Conservation (phyloP, 2,888 invertebrate species). For the Drosophila fulvimacula region DNA sequence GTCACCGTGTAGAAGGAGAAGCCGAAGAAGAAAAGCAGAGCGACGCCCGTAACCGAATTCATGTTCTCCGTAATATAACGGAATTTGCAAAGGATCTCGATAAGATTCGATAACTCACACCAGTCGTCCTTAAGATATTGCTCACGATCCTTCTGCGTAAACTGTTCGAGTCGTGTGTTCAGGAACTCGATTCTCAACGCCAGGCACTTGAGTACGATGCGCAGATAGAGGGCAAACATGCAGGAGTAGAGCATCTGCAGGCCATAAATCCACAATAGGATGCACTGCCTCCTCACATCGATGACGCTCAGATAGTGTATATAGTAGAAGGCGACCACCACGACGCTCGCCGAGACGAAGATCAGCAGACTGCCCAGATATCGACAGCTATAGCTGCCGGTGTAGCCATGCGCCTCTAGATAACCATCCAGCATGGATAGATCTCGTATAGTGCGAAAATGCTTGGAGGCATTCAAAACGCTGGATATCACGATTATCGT, state of each 20-base stretch:
- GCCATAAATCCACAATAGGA: slow-evolving; percentile 63
- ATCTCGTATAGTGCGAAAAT: slow-evolving; percentile 69
- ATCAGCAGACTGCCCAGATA: slow-evolving; percentile 39
- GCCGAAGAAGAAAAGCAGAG: slow-evolving; percentile 74
- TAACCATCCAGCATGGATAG: slow-evolving; percentile 70
- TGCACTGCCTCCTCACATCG: slow-evolving; percentile 25
- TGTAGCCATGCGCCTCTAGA: slow-evolving; percentile 58
- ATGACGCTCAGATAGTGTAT: slow-evolving; percentile 62
- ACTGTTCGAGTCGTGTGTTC: slow-evolving; percentile 60
- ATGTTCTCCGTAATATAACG: slow-evolving; percentile 77
- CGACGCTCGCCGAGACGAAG: slow-evolving; percentile 40
- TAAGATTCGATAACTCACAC: slow-evolving; percentile 74
- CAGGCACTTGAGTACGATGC: slow-evolving; percentile 63
- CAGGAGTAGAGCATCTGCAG: slow-evolving; percentile 70
- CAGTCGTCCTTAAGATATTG: slow-evolving; percentile 58
- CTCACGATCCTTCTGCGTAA: slow-evolving; percentile 41
- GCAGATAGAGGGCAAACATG: slow-evolving; percentile 69
- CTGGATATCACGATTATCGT: slow-evolving; percentile 68
- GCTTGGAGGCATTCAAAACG: slow-evolving; percentile 59
- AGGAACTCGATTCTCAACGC: slow-evolving; percentile 69
- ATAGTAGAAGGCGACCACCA: slow-evolving; percentile 71
- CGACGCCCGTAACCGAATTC: slow-evolving; percentile 72
- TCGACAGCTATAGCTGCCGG: slow-evolving; percentile 57
- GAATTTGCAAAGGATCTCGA: slow-evolving; percentile 79
- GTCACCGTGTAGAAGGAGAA: slow-evolving; percentile 82